A percentile compares a stretch with the other conserved stretches of the same genome.
Conservation (phyloP, 2,888 invertebrate genomes). For the Sepiola atlantica region DNA sequence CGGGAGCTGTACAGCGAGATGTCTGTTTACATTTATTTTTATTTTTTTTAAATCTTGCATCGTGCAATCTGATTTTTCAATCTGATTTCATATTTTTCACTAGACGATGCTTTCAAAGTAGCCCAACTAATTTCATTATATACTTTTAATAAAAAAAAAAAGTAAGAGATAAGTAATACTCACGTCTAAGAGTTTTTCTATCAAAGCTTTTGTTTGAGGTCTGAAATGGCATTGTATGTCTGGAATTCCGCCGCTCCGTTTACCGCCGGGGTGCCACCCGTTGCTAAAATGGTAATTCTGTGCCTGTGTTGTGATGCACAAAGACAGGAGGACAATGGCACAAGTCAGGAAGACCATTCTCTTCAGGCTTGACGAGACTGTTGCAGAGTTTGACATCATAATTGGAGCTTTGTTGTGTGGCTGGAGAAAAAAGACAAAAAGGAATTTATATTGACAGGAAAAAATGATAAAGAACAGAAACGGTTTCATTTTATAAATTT, state of each 20-base stretch:
- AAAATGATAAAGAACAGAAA: too few species aligned
- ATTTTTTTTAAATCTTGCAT: too few species aligned
- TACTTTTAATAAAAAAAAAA: too few species aligned
- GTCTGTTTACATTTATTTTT: too few species aligned
- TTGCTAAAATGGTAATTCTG: conserved; percentile 72
- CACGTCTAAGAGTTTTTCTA: conserved; percentile 62
- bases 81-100: too few species aligned
- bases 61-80: too few species aligned
- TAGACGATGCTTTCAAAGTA: too few species aligned
- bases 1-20: too few species aligned
- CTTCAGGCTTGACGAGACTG: neutral
- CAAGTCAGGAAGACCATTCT: conserved; percentile 6
- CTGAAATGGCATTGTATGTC: conserved; percentile 56
- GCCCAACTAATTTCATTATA: too few species aligned
- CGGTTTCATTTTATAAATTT: too few species aligned
- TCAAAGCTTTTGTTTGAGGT: conserved; percentile 57
- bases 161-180: conserved; percentile 44
- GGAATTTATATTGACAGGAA: too few species aligned
- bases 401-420: neutral
- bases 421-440: neutral
- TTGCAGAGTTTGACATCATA: conserved; percentile 6
- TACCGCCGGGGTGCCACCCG: conserved; percentile 71
- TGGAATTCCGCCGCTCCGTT: conserved; percentile 51
- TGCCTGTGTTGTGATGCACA: conserved; percentile 48
- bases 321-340: conserved; percentile 37